Evolutionary conservation across 2,888 invertebrate genomes (phyloP), one percentile per base, ranked within the genome.

Genomic region (Tigriopus californicus): DNA sequence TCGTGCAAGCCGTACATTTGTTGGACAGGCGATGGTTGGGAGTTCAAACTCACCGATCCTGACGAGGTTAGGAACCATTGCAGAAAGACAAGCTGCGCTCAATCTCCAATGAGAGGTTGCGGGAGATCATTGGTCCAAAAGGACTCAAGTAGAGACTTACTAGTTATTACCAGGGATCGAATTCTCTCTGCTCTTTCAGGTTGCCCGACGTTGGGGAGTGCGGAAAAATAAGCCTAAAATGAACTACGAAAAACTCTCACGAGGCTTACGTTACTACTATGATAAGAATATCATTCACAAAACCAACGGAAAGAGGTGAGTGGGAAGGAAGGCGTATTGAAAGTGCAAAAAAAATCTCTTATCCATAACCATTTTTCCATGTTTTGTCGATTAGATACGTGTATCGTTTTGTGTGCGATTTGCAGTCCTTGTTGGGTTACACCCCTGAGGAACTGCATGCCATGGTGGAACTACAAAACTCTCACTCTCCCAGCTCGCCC

Each of bases 271-370:
- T 62, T 97, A 97, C 72, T 97, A 97, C 71, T 97, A 95, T 71
- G 95, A 97, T 75, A 97, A 97, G 74, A 94, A 95, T 74, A 97
- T 97, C 68, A 97, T 97, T 66, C 94, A 95, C 76, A 97, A 97
- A 79, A 95, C 95, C 64, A 91, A 94, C 55, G 95, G 95, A 67
- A 95, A 66, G 54, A 86, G 58, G 58, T 58, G 10, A 12, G 47
- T 22, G 33, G 3, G 3, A 11, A 3, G 3, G n/a, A 6, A 6
- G 15, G 3, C 10, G 3, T 6, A 44, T n/a, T 18, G 18, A 15
- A 3, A 11, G 18, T 6, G 5, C 44, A 44, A n/a, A 44, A 10
- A n/a, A n/a, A n/a, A n/a, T n/a, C n/a, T n/a, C n/a, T 42, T n/a
- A 42, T 11, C 42, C 42, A 42, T n/a, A 42, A 42, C 42, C n/a